Base-by-base conservation (phyloP, 2,113 vertebrate genomes). In the Megaleporinus macrocephalus region DNA sequence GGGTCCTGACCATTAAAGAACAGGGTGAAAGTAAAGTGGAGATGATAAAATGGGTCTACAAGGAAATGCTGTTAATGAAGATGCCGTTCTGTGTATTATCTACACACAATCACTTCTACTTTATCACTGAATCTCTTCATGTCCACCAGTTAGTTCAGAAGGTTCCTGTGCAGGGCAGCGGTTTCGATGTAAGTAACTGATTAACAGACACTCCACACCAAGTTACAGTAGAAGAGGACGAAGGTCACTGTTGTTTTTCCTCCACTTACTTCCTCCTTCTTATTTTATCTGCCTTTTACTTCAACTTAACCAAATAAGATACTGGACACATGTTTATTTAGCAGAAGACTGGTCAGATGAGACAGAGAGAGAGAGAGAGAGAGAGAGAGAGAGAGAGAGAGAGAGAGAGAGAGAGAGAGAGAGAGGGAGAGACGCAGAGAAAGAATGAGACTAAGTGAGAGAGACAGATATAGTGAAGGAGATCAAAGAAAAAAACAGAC, bases 241-340 rank as follows among this genome's bases (percentile, higher is more conserved):
- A 16, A 79, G 63, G 62, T 73, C 59, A 59, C 16, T 26, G 75
- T 55, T 85, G 29, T 82, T 82, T 78, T 74, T 75, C 26, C 26
- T 41, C 7, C 30, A 61, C 26, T 51, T 69, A 61, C 63, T 79
- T 84, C 59, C 76, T 72, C 26, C 24, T 81, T 81, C 83, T 47
- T 41, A 69, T 62, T 65, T 30, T 15, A 27, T 27, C 47, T 71
- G 14, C 12, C n/a, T 30, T 68, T 73, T 15, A 62, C 20, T 36
- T 15, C 51, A 49, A 29, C 53, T 70, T 33, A 63, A 26, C 18
- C 49, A 36, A 66, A 74, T 5, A 18, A 44, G 49, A 36, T 53
- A 66, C 27, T 79, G 14, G 30, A 47, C 7, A 80, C 49, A 73
- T 68, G 44, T 68, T 59, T 78, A 13, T 62, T 5, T 53, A 49